Percentiles rank a stretch among this genome's conserved stretches.
Conservation (phyloP, 2,888 invertebrate species). For the Drosophila testacea region DNA sequence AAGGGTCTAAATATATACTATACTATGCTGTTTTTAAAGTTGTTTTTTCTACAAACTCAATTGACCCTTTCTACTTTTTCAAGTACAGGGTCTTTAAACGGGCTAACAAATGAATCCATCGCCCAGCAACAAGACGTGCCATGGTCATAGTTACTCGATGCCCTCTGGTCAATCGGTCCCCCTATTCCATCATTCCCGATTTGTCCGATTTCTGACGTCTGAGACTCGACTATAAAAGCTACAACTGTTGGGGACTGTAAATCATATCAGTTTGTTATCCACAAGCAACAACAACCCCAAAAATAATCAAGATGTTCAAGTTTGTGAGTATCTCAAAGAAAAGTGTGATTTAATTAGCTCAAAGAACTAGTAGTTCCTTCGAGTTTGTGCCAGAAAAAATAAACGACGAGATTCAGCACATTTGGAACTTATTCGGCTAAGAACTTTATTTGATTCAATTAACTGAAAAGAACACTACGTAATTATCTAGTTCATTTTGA, state of each 20-base stretch:
- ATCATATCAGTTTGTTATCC: conserved; percentile 72
- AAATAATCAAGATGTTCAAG: conserved; percentile 81
- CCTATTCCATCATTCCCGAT: conserved; percentile 1
- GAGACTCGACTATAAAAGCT: conserved; percentile 67
- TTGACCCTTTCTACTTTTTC: no score
- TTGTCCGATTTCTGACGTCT: conserved; percentile 40
- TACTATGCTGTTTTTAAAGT: no score
- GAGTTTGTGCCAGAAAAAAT: neutral
- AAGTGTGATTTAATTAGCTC: neutral
- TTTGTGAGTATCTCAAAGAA: conserved; percentile 74
- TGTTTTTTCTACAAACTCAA: no score
- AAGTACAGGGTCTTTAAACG: neutral
- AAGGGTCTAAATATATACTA: no score
- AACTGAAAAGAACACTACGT: neutral
- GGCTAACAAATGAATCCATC: conserved; percentile 28
- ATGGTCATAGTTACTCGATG: conserved; percentile 43
- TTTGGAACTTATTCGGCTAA: neutral
- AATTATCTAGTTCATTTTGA: neutral
- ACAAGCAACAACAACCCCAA: conserved; percentile 56
- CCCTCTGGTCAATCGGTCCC: conserved; percentile 11
- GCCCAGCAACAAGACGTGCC: conserved; percentile 52
- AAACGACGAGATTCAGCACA: neutral
- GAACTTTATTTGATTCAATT: neutral
- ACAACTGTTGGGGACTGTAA: conserved; percentile 28
- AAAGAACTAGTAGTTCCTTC: neutral